Base-by-base conservation (phyloP, 2,888 invertebrate species). In the Pterobdella sp. region DNA sequence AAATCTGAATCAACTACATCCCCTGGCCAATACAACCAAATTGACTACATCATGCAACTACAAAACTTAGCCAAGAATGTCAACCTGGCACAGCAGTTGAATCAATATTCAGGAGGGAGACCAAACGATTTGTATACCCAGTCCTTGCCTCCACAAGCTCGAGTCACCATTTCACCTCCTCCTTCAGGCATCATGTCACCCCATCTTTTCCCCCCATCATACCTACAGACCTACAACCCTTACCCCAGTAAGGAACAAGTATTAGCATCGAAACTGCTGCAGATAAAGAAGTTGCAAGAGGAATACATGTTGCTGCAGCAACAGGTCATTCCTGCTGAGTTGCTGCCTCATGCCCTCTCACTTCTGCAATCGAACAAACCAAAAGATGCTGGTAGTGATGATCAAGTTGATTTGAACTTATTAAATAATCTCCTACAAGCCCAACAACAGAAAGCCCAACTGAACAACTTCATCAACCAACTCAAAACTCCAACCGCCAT, bases 111-210 rank as follows among this genome's bases (percentile, higher is more conserved):
- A 1, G 71, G 71, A 10, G 63, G 29, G 34, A 42, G 71, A 35
- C 63, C 71, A 7, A 60, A 71, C 22, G 71, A 71, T 10, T 71
- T 71, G 35, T 71, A 71, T 37, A 71, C 71, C 18, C 71, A 71
- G 35, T 71, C 71, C 18, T 37, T 71, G 35, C 71, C 71, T 22
- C 71, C 71, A 1, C 71, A 71, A 36, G 71, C 63, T 35, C 34
- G 71, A 35, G 71, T 52, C 18, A 29, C 71, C 26, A 60, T 56
- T 7, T 56, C 71, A 1, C 63, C 63, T 34, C 56, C 71, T 4
- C 71, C 71, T 1, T 34, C 65, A 4, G 71, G 71, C 36, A 22
- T 71, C 71, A 32, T 71, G 26, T 71, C 71, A n/a, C 71, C 71
- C 63, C 71, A 71, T 18, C 60, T 71, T 34, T 34, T 56, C 14